phyloP scores from a whole-genome alignment of 2,888 invertebrate genomes.

The Atethmia centrago region DNA sequence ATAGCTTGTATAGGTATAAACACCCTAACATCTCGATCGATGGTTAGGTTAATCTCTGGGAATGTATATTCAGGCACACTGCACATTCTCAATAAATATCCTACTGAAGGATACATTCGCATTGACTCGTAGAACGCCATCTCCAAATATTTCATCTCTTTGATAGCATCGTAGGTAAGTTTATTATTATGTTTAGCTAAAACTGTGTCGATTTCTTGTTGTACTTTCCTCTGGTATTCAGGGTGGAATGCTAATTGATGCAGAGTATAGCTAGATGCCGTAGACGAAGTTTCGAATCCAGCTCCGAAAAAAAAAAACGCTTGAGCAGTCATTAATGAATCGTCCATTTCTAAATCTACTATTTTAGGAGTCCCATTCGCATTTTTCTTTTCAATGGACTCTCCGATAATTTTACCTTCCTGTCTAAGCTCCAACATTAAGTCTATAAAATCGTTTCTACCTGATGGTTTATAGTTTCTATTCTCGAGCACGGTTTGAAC shows the following conservation, averaged over 20 bases:
- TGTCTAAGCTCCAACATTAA: slow-evolving; percentile 81
- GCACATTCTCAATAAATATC: slow-evolving; percentile 81
- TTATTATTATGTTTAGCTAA: slow-evolving; percentile 79
- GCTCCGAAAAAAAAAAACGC: slow-evolving; percentile 87
- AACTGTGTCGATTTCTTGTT: slow-evolving; percentile 84
- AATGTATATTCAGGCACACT: slow-evolving; percentile 82
- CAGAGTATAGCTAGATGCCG: slow-evolving; percentile 86
- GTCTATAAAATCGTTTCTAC: slow-evolving; percentile 85
- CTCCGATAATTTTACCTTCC: slow-evolving; percentile 81
- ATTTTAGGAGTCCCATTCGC: slow-evolving; percentile 78
- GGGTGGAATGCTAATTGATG: slow-evolving; percentile 87
- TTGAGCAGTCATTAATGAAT: slow-evolving; percentile 82
- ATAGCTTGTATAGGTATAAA: slow-evolving; percentile 84
- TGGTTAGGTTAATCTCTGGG: slow-evolving; percentile 81
- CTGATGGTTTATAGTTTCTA: slow-evolving; percentile 80
- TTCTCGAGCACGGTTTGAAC: slow-evolving; percentile 78
- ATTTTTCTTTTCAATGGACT: slow-evolving; percentile 81
- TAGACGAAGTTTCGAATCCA: slow-evolving; percentile 89
- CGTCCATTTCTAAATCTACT: slow-evolving; percentile 79
- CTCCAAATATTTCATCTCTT: slow-evolving; percentile 84
- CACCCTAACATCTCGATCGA: slow-evolving; percentile 79
- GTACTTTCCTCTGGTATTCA: slow-evolving; percentile 83
- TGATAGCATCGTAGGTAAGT: slow-evolving; percentile 83
- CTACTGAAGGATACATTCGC: slow-evolving; percentile 85
- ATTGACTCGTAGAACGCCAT: slow-evolving; percentile 84